These are phyloP conservation scores for Sturnus vulgaris DNA, from an alignment of 2,113 vertebrate genomes.

Conservation along the genomic window DNA sequence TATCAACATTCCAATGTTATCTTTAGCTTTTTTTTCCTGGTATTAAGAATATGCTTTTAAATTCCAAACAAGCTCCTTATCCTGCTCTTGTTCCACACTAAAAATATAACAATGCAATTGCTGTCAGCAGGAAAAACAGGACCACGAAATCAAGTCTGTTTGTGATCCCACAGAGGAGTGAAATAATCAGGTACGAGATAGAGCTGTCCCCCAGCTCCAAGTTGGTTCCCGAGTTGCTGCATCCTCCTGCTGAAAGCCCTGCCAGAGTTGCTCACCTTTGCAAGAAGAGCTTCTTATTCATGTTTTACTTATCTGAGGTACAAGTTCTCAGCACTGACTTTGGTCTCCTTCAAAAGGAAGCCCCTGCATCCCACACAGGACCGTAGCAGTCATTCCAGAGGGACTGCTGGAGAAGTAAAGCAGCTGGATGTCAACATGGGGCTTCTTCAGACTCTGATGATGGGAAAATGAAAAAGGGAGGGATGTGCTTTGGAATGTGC, in stretches of 20 bases:
- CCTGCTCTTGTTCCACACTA: not conserved
- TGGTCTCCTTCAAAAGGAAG: not conserved
- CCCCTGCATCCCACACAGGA: not conserved
- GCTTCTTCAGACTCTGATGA: not conserved
- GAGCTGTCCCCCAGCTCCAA: not conserved
- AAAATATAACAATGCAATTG: not conserved
- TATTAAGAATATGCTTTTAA: not conserved
- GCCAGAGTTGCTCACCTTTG: not conserved
- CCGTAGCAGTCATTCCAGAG: not conserved
- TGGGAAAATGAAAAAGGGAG: not conserved
- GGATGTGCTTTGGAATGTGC: fast-evolving
- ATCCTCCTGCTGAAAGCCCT: not conserved
- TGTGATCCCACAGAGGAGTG: not conserved
- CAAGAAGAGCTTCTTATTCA: not conserved
- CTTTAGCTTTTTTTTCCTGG: not conserved
- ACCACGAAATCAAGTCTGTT: not conserved
- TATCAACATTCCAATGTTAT: not conserved
- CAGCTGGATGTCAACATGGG: fast-evolving
- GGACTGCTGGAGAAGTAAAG: not conserved
- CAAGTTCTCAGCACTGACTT: not conserved
- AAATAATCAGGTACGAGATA: not conserved
- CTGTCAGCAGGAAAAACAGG: not conserved
- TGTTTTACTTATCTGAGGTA: not conserved
- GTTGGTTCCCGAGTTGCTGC: not conserved
- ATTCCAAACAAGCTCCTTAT: not conserved